Percentiles rank a stretch among this genome's conserved stretches.
Conservation (phyloP, 2,797 vertebrate genomes). For the Cirrhinus mrigala region DNA sequence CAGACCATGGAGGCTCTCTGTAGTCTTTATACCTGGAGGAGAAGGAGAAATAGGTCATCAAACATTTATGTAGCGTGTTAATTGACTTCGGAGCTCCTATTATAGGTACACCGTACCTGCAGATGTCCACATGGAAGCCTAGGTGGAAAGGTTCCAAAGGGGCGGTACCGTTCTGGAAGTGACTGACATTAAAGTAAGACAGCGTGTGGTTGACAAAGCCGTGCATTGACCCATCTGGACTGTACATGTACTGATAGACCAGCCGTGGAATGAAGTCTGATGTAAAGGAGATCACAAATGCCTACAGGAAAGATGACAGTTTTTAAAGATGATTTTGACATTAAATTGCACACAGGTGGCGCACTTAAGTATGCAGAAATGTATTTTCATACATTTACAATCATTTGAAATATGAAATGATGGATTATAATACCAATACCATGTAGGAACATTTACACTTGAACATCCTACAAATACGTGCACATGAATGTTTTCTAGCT, state of each 20-base stretch:
- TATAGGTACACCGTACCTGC: constrained; percentile 83
- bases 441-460: no score
- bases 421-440: no score
- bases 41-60: not conserved
- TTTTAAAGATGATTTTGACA: no score
- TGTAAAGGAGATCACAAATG: constrained; percentile 98
- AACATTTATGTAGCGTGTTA: not conserved
- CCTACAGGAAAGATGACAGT: constrained; percentile 73
- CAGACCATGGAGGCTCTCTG: constrained; percentile 93
- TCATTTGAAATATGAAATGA: no score
- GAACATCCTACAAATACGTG: no score
- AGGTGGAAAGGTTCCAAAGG: constrained; percentile 84
- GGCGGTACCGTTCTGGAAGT: constrained; percentile 92
- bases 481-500: no score
- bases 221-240: constrained; percentile 92
- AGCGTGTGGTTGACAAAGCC: constrained; percentile 98
- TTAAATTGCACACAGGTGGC: no score
- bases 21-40: constrained; percentile 89
- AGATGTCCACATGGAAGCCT: constrained; percentile 88
- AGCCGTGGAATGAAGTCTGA: constrained; percentile 99
- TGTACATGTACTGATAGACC: constrained; percentile 99
- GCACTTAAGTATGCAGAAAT: no score
- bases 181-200: constrained; percentile 95
- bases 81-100: not conserved
- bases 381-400: no score